These are phyloP conservation scores for Dynastes hyllus DNA, from an alignment of 2,888 invertebrate genomes.

Conservation along the genomic window DNA sequence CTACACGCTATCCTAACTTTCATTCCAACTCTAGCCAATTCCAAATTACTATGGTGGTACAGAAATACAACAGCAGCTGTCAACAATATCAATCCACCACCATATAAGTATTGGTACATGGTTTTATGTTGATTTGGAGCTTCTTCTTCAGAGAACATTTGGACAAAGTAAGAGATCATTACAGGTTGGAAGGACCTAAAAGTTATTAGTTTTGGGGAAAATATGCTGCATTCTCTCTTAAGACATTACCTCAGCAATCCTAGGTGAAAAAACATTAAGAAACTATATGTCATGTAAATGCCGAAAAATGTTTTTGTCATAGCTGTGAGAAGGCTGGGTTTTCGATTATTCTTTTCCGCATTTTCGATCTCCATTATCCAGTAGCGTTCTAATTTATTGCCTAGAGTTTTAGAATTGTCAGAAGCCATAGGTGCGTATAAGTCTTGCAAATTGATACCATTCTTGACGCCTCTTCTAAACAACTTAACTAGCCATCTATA, in stretches of 20 bases:
- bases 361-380: conserved; percentile 76
- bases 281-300: conserved; percentile 76
- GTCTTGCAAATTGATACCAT: conserved; percentile 83
- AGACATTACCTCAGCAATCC: conserved; percentile 75
- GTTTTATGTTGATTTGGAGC: conserved; percentile 8
- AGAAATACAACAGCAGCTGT: conserved; percentile 77
- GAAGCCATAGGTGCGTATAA: conserved; percentile 80
- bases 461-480: conserved; percentile 83
- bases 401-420: conserved; percentile 81
- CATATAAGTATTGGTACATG: conserved; percentile 69
- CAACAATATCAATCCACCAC: conserved; percentile 77
- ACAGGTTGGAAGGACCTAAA: conserved; percentile 54
- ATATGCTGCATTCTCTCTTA: neutral
- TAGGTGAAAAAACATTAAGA: conserved; percentile 75
- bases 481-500: conserved; percentile 84
- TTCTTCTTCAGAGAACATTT: conserved; percentile 48
- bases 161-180: conserved; percentile 52
- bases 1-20: conserved; percentile 84
- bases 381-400: conserved; percentile 80
- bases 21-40: conserved; percentile 82
- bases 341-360: conserved; percentile 71
- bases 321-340: conserved; percentile 77
- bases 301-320: conserved; percentile 77
- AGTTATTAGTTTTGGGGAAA: neutral
- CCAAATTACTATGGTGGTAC: conserved; percentile 77